Base-by-base conservation (phyloP, 1,140 invertebrate genomes). In the Drosophila trapezifrons region DNA sequence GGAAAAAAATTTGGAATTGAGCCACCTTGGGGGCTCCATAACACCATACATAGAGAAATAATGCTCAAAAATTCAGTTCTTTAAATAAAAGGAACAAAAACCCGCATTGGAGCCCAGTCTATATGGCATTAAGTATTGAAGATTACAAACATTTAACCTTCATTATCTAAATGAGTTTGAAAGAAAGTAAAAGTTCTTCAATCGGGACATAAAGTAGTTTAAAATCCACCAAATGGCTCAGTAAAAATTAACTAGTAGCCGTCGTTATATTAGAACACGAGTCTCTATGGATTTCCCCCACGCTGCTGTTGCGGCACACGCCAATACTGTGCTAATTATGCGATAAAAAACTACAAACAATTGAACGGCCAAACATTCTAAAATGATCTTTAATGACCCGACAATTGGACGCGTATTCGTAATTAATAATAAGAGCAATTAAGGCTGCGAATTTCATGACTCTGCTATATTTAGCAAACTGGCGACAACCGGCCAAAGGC, bases 401-500 rank as follows among this genome's bases (percentile, higher is more conserved):
- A 45, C 52, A 78, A 60, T 54, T 51, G 49, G 37, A 51, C 37
- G 40, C 43, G 46, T 35, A 57, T 67, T 32, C 42, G 37, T 77
- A 71, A 56, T 77, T 78, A 70, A 63, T 73, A 77, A 71, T 64
- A 62, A 38, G 18, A 35, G 73, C 56, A 45, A 63, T 63, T 62
- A 63, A 17, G 29, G 32, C 38, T 62, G 42, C 32, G 35, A 63
- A 40, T 63, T 62, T 46, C 49, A 63, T 40, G 70, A 55, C 22
- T 38, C 54, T 58, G 46, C 72, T 76, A 76, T 76, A 37, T 76
- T 42, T 66, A 76, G 62, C 54, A 37, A 40, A 45, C 20, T 42
- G 72, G 38, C 35, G 40, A 43, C 49, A 73, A 71, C 45, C 51
- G 56, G 60, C 46, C 35, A 57, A 56, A 37, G 49, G n/a, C 52